Conservation (phyloP, 1,140 invertebrate genomes). For the Belonocnema kinseyi region DNA sequence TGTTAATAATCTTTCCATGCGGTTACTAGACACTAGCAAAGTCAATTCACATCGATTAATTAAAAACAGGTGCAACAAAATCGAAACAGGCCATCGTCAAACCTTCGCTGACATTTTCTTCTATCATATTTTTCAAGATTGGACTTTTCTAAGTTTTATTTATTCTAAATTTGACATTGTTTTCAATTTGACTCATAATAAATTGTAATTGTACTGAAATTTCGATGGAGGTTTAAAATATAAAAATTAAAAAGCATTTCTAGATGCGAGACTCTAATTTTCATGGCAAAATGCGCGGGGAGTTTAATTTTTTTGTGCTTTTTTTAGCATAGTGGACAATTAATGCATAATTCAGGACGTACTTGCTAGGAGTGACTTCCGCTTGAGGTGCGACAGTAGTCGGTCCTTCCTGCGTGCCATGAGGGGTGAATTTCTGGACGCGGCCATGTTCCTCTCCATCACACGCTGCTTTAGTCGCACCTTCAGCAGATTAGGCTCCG, state of each 20-base stretch:
- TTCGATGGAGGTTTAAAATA: background rate
- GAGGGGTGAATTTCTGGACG: constrained; percentile 84
- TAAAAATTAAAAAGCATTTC: background rate
- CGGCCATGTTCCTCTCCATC: constrained; percentile 85
- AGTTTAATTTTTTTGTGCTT: constrained; percentile 23
- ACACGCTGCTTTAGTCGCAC: constrained; percentile 97
- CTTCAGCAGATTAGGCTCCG: constrained; percentile 98
- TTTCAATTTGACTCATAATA: background rate
- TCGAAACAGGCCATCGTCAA: constrained; percentile 54
- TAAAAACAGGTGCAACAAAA: constrained; percentile 65
- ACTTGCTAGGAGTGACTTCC: constrained; percentile 87
- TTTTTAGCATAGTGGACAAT: constrained; percentile 38
- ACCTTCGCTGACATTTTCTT: constrained; percentile 42
- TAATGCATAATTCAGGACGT: constrained; percentile 73
- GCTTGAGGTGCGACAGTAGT: constrained; percentile 85
- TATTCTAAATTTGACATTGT: constrained; percentile 28
- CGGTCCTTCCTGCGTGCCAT: constrained; percentile 89
- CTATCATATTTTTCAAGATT: background rate
- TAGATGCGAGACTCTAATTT: constrained; percentile 1
- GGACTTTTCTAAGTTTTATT: constrained; percentile 34
- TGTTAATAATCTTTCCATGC: constrained; percentile 65
- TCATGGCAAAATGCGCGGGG: background rate
- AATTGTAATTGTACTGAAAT: constrained; percentile 25
- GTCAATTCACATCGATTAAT: constrained; percentile 70
- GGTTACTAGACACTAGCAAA: constrained; percentile 69